Percentiles rank a stretch among this genome's conserved stretches.
Conservation (phyloP, 2,797 vertebrate genomes). For the Margarornis squamiger region DNA sequence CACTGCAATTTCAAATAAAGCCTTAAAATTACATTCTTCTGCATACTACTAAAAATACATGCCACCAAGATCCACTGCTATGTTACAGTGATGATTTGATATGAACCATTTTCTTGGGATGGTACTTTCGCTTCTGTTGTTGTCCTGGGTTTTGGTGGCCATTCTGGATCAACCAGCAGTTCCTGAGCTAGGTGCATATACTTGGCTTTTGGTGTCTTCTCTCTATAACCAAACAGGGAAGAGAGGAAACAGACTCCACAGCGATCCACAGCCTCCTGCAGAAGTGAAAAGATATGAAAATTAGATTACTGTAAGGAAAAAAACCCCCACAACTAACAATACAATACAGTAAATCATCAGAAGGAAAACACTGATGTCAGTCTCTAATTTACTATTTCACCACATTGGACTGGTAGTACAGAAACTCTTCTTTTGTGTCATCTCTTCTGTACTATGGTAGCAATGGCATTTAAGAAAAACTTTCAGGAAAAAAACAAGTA, state of each 20-base stretch:
- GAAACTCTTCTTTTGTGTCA: neutral
- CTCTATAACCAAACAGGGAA: conserved; percentile 77
- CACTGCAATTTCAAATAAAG: conserved; percentile 27
- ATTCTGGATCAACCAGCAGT: conserved; percentile 92
- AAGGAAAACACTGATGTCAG: neutral
- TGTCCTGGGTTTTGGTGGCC: conserved; percentile 96
- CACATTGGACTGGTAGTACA: neutral
- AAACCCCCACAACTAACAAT: neutral
- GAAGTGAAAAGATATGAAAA: neutral
- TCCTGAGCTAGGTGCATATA: conserved; percentile 98
- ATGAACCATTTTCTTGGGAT: conserved; percentile 81
- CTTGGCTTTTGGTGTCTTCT: conserved; percentile 88
- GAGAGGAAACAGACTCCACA: conserved; percentile 77
- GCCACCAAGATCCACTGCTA: conserved; percentile 73
- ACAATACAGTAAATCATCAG: neutral
- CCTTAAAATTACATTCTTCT: conserved; percentile 52
- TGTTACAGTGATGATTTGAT: conserved; percentile 83
- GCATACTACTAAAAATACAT: conserved; percentile 6
- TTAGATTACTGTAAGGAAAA: neutral
- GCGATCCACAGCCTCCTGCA: conserved; percentile 80
- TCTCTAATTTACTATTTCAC: neutral
- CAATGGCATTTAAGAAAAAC: neutral
- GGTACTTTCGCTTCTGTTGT: conserved; percentile 90
- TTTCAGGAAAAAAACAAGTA: neutral
- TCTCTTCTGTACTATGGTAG: neutral